These are phyloP conservation scores for Cryptoblepharus egeriae DNA, from an alignment of 2,797 vertebrate genomes.

Conservation along the genomic window DNA sequence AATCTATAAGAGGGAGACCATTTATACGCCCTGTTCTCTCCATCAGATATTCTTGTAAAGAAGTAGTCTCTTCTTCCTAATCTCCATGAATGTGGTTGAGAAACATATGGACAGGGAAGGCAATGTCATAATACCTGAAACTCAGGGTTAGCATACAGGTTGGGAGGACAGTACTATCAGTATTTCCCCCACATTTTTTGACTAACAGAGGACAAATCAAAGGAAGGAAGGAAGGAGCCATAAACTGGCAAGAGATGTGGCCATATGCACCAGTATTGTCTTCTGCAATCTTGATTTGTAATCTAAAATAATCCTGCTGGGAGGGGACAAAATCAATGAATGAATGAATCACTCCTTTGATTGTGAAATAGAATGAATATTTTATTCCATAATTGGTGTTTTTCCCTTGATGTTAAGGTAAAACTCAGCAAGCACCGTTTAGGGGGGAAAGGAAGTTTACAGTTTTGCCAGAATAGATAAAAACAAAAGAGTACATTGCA, in stretches of 20 bases:
- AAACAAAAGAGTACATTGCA: constrained; percentile 5
- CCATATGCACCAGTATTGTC: background rate
- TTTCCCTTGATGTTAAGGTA: background rate
- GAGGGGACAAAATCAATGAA: constrained; percentile 21
- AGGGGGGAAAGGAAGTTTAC: background rate
- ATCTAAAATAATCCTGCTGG: background rate
- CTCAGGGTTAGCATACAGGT: background rate
- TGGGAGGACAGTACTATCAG: background rate
- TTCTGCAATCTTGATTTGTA: background rate
- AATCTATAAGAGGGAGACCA: background rate
- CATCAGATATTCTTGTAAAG: background rate
- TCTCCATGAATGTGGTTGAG: too few species aligned
- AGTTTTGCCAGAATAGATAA: background rate
- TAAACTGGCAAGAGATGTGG: background rate
- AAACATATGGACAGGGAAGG: too few species aligned
- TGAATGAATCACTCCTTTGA: constrained; percentile 43
- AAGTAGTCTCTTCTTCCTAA: background rate
- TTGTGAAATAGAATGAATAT: constrained; percentile 15
- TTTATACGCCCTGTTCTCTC: background rate
- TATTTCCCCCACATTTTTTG: background rate
- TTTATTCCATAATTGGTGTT: background rate
- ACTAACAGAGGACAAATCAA: background rate
- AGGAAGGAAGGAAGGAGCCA: too few species aligned
- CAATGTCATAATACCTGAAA: background rate
- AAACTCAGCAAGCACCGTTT: background rate